phyloP scores from a whole-genome alignment of 2,113 vertebrate species.

The Dipodomys ordii region DNA sequence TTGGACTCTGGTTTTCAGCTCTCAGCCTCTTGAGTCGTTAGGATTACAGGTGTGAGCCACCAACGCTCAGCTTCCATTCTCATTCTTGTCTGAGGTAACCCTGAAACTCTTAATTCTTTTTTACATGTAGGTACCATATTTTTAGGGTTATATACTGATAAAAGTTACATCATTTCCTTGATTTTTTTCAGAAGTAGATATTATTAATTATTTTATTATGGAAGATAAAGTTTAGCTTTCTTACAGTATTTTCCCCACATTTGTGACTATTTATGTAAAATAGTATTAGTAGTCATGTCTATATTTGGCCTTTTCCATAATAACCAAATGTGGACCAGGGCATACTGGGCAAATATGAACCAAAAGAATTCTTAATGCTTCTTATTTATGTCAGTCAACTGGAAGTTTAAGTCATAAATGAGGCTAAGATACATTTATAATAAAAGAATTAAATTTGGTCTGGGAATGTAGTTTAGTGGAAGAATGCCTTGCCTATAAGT shows the following conservation, averaged over 20 bases:
- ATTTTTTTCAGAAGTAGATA: background rate
- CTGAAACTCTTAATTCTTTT: background rate
- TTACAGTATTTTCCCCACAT: background rate
- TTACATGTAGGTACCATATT: background rate
- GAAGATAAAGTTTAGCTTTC: background rate
- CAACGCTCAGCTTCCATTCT: background rate
- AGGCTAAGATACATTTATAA: background rate
- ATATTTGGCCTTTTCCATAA: background rate
- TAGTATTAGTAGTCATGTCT: background rate
- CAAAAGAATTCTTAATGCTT: background rate
- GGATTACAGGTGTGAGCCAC: no score
- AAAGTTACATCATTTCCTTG: background rate
- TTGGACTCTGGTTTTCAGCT: no score
- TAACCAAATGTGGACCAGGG: background rate
- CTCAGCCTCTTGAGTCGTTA: no score
- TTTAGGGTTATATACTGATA: background rate
- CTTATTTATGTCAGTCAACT: background rate
- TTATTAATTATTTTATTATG: background rate
- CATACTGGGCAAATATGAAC: background rate
- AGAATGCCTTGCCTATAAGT: no score
- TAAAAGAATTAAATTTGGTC: background rate
- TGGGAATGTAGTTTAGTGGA: no score
- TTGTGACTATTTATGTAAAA: constrained; percentile 4
- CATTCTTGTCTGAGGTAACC: background rate
- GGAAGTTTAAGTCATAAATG: background rate